Evolutionary conservation across 2,797 vertebrate genomes (phyloP), one percentile per base, ranked within the genome.

Genomic region (Gila robusta): DNA sequence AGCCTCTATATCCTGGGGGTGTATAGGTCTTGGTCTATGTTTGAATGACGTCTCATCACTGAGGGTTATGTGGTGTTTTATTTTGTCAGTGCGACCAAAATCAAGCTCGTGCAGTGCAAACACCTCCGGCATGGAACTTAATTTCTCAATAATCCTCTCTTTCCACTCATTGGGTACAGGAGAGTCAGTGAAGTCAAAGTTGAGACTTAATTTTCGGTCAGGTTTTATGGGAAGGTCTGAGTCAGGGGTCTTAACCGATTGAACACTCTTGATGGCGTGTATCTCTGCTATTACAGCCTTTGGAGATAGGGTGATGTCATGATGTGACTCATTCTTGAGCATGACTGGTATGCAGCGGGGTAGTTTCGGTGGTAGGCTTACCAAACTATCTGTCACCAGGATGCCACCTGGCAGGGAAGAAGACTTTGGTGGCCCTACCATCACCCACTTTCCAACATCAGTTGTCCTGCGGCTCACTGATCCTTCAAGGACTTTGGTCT

Each of bases 151-250:
- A 37, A 81, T 41, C 5, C 35, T 12, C 23, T 71, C 9, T 52
- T 81, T 81, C 66, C 66, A 81, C 14, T 83, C 21, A 78, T 2
- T 28, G 28, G 84, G 59, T 28, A 88, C 9, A 1, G 71, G 66
- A 66, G 56, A 71, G 23, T 59, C 39, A 1, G 17, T 6, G 6
- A 76, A 79, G 41, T 83, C 54, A 79, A 70, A 39, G 28, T 54
- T 67, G 23, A 81, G 23, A 6, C 17, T 66, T 2, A 10, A 16
- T 41, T n/a, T 69, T 35, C 0, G 62, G 12, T 64, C 62, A 64
- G 12, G 62, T 64, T 64, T 64, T 62, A n/a, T 62, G 12, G 5
- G n/a, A 6, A 12, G 11, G 12, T 28, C 26, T 16, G 62, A 64
- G 2, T 28, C 12, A 16, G 17, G 8, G 12, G 2, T 5, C 44